Base-by-base conservation (phyloP, 2,888 invertebrate species). In the Boloria selene region DNA sequence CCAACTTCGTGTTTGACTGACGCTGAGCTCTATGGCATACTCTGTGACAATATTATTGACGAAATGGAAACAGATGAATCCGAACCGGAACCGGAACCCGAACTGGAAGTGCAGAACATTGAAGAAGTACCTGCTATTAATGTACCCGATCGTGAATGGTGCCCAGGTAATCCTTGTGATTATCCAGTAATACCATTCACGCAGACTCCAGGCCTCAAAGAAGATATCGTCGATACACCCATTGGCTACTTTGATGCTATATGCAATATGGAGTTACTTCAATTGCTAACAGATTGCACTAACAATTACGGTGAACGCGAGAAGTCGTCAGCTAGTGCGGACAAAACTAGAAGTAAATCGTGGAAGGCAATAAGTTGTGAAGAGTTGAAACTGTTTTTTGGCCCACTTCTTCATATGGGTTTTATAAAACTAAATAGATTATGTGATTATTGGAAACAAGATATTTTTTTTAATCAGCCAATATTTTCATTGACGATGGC, bases 201-300 rank as follows among this genome's bases (percentile, higher is more conserved):
- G 64, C 50, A 61, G 69, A 51, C 65, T 45, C 63, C 69, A 52
- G 69, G 71, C 47, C 71, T 69, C 42, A 65, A 71, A 64, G 69
- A 69, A 69, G 61, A 69, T 65, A 62, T 69, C 31, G 71, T 44
- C 54, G 67, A 69, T 64, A 58, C 56, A 58, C 68, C 71, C 22
- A 71, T 71, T 55, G 31, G 58, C 16, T 71, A 71, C 61, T 71
- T 69, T 61, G 61, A 71, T 58, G 64, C 71, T 38, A 49, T 71
- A 61, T 71, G 71, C 56, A 65, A 59, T 61, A 45, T 47, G 38
- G 44, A 71, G 49, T 60, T 71, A 56, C 56, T 69, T 42, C 52
- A 67, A 54, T 62, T 69, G 60, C 54, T 69, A 47, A 69, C 52
- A 54, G 60, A 67, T 55, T 54, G 54, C 38, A 31, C 54, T 31